These are phyloP conservation scores for Sebastiscus albofasciatus DNA, from an alignment of 2,797 vertebrate genomes.

Conservation along the genomic window DNA sequence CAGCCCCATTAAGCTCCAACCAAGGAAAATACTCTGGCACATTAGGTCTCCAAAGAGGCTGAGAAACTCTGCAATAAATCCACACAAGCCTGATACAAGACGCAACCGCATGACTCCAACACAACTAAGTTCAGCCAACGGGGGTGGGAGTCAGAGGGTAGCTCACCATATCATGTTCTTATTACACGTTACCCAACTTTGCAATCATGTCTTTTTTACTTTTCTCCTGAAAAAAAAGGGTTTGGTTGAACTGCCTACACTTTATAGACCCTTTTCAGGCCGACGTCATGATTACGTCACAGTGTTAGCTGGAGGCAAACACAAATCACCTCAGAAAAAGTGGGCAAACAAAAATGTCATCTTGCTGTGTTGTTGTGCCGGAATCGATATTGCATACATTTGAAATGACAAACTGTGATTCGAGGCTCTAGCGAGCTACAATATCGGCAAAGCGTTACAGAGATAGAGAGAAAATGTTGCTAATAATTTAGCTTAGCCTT, in stretches of 20 bases:
- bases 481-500: no score
- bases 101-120: background rate
- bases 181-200: background rate
- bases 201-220: background rate
- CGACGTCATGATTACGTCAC: background rate
- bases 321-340: no score
- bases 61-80: constrained; percentile 33
- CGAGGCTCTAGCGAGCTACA: no score
- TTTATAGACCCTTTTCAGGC: background rate
- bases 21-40: constrained; percentile 46
- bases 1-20: constrained; percentile 50
- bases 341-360: no score
- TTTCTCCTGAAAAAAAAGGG: background rate
- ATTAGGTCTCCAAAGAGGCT: constrained; percentile 53
- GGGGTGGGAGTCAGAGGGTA: constrained; percentile 2
- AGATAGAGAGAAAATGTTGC: no score
- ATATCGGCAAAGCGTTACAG: no score
- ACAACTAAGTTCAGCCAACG: background rate
- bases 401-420: no score
- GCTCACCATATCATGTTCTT: constrained; percentile 5
- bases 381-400: no score
- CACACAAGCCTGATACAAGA: constrained; percentile 8
- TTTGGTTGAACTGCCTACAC: background rate
- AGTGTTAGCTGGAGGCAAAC: no score
- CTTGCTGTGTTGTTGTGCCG: no score